Percentiles rank a stretch among this genome's conserved stretches.
Evolutionary conservation across 2,797 vertebrate genomes (phyloP).

Genomic region (Paramormyrops hopkinsi): DNA sequence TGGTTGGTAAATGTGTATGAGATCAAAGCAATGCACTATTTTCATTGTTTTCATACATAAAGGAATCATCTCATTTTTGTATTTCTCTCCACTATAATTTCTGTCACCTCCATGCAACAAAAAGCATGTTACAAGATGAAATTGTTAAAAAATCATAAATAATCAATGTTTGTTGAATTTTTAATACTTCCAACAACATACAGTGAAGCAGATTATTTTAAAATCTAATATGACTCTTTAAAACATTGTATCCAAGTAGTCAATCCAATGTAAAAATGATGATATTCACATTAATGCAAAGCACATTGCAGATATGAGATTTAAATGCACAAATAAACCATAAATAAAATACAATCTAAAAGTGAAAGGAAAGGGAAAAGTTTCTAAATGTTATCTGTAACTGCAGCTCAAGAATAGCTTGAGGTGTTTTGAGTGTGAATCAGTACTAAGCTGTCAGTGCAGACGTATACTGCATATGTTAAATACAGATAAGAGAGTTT

Average conservation of each 20-base stretch:
- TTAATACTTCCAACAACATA: not conserved
- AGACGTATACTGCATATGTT: conserved; percentile 72
- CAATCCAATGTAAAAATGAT: conserved; percentile 34
- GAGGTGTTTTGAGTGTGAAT: conserved; percentile 72
- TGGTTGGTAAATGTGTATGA: not conserved
- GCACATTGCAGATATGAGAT: conserved; percentile 33
- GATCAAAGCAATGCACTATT: not conserved
- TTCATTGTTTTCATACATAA: not conserved
- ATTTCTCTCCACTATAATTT: not conserved
- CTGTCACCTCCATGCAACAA: not conserved
- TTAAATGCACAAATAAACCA: conserved; percentile 55
- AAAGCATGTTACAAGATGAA: not conserved
- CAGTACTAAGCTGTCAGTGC: conserved; percentile 66
- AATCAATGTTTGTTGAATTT: not conserved
- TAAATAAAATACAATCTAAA: conserved; percentile 40
- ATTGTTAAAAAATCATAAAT: not conserved
- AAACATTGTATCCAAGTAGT: conserved; percentile 13
- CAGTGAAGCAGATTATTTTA: conserved; percentile 16
- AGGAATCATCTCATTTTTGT: not conserved
- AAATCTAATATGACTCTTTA: conserved; percentile 7
- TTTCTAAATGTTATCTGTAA: conserved; percentile 70
- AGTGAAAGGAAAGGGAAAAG: conserved; percentile 63
- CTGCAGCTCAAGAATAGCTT: conserved; percentile 69
- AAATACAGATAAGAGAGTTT: conserved; percentile 77
- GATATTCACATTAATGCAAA: conserved; percentile 42